A percentile compares a stretch with the other conserved stretches of the same genome.
Conservation (phyloP, 1,140 invertebrate genomes). For the Penaeus vannamei region DNA sequence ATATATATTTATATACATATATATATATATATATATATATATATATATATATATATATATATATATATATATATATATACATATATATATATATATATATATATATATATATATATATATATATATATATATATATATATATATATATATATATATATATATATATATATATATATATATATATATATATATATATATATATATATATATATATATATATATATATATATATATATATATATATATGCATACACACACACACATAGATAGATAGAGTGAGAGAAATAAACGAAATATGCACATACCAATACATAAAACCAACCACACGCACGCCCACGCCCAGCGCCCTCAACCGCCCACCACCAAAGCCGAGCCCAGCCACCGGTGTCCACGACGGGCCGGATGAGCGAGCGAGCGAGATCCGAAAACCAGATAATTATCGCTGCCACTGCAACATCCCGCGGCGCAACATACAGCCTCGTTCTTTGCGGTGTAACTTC, state of each 20-base stretch:
- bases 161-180: not conserved
- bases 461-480: too few species aligned
- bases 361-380: too few species aligned
- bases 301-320: not conserved
- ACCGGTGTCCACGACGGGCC: too few species aligned
- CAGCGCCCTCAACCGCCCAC: not conserved
- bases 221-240: too few species aligned
- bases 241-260: too few species aligned
- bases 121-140: not conserved
- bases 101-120: not conserved
- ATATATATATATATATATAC: too few species aligned
- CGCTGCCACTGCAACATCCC: too few species aligned
- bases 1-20: not conserved
- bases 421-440: too few species aligned
- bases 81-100: not conserved
- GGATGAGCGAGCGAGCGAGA: too few species aligned
- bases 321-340: not conserved
- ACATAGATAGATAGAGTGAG: not conserved
- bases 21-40: too few species aligned
- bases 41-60: too few species aligned
- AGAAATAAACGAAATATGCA: not conserved
- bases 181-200: not conserved
- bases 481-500: too few species aligned
- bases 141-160: not conserved
- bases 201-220: not conserved